Base-by-base conservation (phyloP, 2,113 vertebrate genomes). In the Panthera tigris region DNA sequence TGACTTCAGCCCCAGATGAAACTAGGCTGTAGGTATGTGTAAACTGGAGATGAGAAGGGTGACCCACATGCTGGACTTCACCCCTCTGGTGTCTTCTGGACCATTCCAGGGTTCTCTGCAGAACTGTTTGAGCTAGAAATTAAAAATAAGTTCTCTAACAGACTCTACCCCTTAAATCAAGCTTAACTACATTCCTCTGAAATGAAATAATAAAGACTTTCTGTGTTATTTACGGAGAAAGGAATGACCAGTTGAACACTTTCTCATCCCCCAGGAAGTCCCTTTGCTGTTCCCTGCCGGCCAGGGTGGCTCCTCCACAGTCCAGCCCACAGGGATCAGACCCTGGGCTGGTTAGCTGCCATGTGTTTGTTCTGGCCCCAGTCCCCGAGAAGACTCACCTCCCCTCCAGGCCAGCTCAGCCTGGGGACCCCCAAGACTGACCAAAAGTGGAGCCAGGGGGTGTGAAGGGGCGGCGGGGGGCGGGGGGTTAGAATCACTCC, bases 201-300 rank as follows among this genome's bases (percentile, higher is more conserved):
- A 86, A 94, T 63, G n/a, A 31, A 78, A 3, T 71, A 74, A 79
- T 18, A 31, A 76, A 93, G 73, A 21, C 63, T 89, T 91, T 79
- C 36, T 94, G n/a, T 29, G 13, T 88, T 93, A 9, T n/a, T 61
- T 78, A 91, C 68, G 36, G 68, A n/a, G 11, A 36, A 74, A 71
- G 21, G 39, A 82, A 79, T 29, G 61, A 86, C 69, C 33, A 41
- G 0, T 79, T 65, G 36, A 55, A 89, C 21, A 21, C 4, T 4
- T 81, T 52, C 4, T 61, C 71, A 45, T 84, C 89, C 90, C 81
- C 50, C 36, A 39, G 63, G 39, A 91, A 82, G 48, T 39, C 87
- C 69, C 65, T 81, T 55, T 68, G 73, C 83, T 93, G 83, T 10
- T 90, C 87, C 86, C 97, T 98, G 95, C 93, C 88, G 96, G 96